These are phyloP conservation scores for Eulimnadia texana DNA, from an alignment of 1,140 invertebrate species.

Conservation along the genomic window DNA sequence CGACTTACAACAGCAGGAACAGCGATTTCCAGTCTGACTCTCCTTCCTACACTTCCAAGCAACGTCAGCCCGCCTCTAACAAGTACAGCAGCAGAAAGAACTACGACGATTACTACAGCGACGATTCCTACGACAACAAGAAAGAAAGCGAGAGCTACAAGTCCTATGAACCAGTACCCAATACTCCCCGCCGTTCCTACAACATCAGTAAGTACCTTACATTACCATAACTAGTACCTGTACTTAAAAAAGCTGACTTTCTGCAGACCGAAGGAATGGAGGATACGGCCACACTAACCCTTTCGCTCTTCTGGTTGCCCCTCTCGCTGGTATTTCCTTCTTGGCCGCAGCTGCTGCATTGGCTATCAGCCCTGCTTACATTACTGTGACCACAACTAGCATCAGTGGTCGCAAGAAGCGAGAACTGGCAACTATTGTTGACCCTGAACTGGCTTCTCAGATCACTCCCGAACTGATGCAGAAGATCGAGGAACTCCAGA, in stretches of 20 bases:
- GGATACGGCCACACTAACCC: neutral
- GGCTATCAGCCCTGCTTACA: constrained; percentile 16
- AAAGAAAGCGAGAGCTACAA: neutral
- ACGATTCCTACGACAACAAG: neutral
- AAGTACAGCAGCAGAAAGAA: neutral
- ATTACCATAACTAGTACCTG: neutral
- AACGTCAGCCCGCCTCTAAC: neutral
- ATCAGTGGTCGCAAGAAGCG: constrained; percentile 9
- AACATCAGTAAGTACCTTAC: neutral
- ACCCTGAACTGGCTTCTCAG: constrained; percentile 8
- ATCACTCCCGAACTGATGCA: constrained; percentile 17
- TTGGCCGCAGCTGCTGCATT: constrained; percentile 17
- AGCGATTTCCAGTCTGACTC: neutral
- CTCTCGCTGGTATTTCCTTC: constrained; percentile 17
- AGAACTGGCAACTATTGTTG: constrained; percentile 8
- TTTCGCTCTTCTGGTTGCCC: constrained; percentile 18
- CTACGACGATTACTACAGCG: neutral
- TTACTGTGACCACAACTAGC: constrained; percentile 9
- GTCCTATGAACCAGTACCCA: neutral
- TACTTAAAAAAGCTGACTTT: neutral
- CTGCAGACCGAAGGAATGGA: neutral
- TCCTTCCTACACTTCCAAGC: neutral
- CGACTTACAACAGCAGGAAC: neutral
- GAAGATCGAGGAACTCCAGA: constrained; percentile 17
- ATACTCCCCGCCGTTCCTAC: neutral